Evolutionary conservation across 2,888 invertebrate genomes (phyloP), one percentile per base, ranked within the genome.

Genomic region (Baronia brevicornis): DNA sequence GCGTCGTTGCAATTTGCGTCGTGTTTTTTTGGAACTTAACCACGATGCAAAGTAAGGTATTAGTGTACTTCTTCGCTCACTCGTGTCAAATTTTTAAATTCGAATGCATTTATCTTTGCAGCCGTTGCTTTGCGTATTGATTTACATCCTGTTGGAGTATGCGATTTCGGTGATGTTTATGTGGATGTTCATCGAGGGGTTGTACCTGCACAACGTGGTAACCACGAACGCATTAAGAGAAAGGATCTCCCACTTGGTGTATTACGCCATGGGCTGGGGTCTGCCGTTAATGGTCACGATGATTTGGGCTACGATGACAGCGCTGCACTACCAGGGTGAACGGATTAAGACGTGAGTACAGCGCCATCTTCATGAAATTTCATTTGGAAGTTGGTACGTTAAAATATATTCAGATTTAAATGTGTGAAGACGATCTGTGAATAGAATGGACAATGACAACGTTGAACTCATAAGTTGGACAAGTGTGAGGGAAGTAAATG

Each of bases 121-220:
- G 96, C 91, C 91, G 1, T 87, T 91, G 28, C 63, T 96, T 0
- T 96, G 96, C 60, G 93, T 95, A 61, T 82, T 87, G 0, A 89
- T 90, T 28, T 94, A 94, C 71, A 85, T 92, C 0, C 67, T 95
- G 1, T 71, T 97, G 44, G 98, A 98, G 61, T 97, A 96, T 61
- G 90, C 93, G 0, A 91, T 93, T 41, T 93, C 95, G 0, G 92
- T 94, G 1, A 95, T 95, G 89, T 97, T 96, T 60, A 91, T 93
- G 89, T 98, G 98, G 97, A 97, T 97, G 96, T 93, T 97, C 54
- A 91, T 97, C 30, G 97, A 98, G 66, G 97, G 97, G 0, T 82
- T 96, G 6, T 95, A 95, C 60, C 80, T 98, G 11, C 93, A 97
- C 68, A 92, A 90, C 42, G 90, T 94, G 66, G 90, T 96, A 19